Conservation (phyloP, 2,888 invertebrate species). For the Isotomurus palustris region DNA sequence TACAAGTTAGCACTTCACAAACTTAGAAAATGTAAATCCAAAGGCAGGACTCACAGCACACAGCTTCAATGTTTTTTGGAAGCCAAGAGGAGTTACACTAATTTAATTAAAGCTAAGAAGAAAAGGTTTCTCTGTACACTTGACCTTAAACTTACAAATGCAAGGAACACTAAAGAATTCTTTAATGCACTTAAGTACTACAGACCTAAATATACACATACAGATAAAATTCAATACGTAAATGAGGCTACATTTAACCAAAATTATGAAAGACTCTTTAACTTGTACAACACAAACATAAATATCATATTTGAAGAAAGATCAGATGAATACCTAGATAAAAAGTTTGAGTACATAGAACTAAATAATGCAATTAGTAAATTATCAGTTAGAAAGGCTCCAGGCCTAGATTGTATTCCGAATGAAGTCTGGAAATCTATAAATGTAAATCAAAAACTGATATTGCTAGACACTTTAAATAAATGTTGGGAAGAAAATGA, state of each 20-base stretch:
- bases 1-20: background rate
- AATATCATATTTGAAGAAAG: background rate
- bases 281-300: background rate
- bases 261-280: background rate
- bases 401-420: slow-evolving; percentile 9
- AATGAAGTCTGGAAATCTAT: slow-evolving; percentile 16
- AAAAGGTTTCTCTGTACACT: background rate
- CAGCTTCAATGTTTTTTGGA: background rate
- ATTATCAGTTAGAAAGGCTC: slow-evolving; percentile 10
- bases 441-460: background rate
- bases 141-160: background rate
- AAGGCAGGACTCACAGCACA: background rate
- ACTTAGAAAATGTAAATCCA: background rate
- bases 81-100: background rate
- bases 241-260: background rate
- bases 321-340: slow-evolving; percentile 1
- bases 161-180: background rate
- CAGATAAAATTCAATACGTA: background rate
- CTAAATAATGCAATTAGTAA: slow-evolving; percentile 7
- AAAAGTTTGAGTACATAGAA: slow-evolving; percentile 6
- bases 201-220: background rate
- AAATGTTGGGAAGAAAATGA: slow-evolving; percentile 3
- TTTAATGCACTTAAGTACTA: slow-evolving; percentile 1
- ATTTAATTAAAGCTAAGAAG: background rate
- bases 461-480: slow-evolving; percentile 8